Conservation (phyloP, 2,113 vertebrate species). For the Murina feae region DNA sequence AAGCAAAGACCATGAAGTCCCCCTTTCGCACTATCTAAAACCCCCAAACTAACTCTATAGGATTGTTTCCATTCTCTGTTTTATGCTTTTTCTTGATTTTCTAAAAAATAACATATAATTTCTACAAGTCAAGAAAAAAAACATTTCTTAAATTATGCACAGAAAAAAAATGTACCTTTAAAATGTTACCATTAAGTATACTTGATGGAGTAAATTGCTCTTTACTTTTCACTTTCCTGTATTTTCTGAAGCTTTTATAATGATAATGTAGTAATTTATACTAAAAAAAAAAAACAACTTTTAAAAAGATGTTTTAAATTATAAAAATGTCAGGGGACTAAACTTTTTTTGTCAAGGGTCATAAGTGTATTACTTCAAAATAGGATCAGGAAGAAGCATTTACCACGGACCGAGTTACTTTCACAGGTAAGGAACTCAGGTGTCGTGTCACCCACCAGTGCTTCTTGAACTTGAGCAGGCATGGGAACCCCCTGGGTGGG, state of each 20-base stretch:
- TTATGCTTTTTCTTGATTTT: background rate
- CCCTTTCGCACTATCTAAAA: background rate
- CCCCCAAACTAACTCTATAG: background rate
- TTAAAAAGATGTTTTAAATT: background rate
- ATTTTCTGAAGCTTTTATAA: background rate
- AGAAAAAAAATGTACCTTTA: background rate
- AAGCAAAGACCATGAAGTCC: background rate
- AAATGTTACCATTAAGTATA: background rate
- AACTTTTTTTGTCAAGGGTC: background rate
- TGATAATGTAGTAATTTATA: background rate
- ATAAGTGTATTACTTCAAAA: background rate
- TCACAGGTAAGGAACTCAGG: background rate
- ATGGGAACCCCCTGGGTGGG: background rate
- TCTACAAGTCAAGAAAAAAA: background rate
- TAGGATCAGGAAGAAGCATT: background rate
- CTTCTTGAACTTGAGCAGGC: background rate
- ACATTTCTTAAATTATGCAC: background rate
- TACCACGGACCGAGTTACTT: background rate
- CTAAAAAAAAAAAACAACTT: background rate
- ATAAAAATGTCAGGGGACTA: background rate
- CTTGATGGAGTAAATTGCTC: background rate
- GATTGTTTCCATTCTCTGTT: background rate
- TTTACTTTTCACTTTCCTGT: background rate
- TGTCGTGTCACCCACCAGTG: background rate
- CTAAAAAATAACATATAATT: background rate